A percentile compares a stretch with the other conserved stretches of the same genome.
Evolutionary conservation across 2,888 invertebrate genomes (phyloP).

Genomic region (Nematopogon swammerdamellus): DNA sequence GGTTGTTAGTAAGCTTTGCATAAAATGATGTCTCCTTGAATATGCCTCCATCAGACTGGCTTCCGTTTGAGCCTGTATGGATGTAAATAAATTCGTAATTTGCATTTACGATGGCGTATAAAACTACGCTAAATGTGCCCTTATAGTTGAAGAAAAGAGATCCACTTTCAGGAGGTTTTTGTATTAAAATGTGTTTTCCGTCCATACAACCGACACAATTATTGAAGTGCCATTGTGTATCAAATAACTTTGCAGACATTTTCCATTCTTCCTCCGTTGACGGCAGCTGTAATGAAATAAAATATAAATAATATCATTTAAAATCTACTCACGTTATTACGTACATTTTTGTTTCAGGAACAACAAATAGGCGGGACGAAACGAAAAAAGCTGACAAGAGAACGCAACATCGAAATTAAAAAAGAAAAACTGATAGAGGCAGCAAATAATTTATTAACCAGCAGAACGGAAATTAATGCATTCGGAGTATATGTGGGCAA

Average conservation of each 20-base stretch:
- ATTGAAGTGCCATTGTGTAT: slow-evolving; percentile 1
- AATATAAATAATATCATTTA: not conserved
- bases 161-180: slow-evolving; percentile 1
- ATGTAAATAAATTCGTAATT: no score
- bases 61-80: slow-evolving; percentile 1
- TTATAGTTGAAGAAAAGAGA: slow-evolving; percentile 1
- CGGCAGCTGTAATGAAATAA: slow-evolving; percentile 1
- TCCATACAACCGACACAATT: slow-evolving; percentile 1
- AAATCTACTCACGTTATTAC: not conserved
- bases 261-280: slow-evolving; percentile 1
- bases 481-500: no score
- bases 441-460: no score
- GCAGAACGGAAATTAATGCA: no score
- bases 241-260: slow-evolving; percentile 1
- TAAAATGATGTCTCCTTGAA: slow-evolving; percentile 1
- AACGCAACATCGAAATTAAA: slow-evolving; percentile 1
- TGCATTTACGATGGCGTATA: not conserved
- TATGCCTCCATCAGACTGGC: slow-evolving; percentile 1
- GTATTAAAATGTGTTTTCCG: not conserved
- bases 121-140: slow-evolving; percentile 1
- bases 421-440: no score
- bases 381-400: slow-evolving; percentile 1
- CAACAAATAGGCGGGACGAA: not conserved
- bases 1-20: slow-evolving; percentile 1
- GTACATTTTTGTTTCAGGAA: slow-evolving; percentile 1